Conservation (phyloP, 2,888 invertebrate genomes). For the Trypoxylon attenuatum region DNA sequence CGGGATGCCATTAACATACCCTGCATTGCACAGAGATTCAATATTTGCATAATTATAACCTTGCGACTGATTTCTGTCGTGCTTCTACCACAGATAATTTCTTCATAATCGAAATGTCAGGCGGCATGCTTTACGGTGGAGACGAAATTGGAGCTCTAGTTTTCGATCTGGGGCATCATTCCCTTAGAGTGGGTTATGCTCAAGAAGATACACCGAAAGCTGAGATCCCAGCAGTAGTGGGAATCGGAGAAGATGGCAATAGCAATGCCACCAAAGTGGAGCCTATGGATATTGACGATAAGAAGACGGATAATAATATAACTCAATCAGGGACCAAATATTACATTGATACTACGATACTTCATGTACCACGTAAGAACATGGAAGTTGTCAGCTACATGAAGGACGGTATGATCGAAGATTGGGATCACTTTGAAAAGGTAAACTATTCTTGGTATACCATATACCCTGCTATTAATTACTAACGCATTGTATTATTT, state of each 20-base stretch:
- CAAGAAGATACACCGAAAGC: slow-evolving; percentile 99
- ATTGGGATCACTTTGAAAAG: slow-evolving; percentile 99
- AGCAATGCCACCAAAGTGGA: slow-evolving; percentile 81
- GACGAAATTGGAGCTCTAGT: slow-evolving; percentile 99
- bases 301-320: slow-evolving; percentile 83
- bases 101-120: slow-evolving; percentile 45
- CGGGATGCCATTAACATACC: no score
- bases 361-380: slow-evolving; percentile 91
- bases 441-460: slow-evolving; percentile 75
- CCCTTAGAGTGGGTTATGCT: slow-evolving; percentile 93
- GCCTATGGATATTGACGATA: slow-evolving; percentile 80
- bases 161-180: slow-evolving; percentile 96
- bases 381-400: slow-evolving; percentile 95
- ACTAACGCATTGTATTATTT: no score
- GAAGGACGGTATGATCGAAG: slow-evolving; percentile 99
- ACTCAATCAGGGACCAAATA: slow-evolving; percentile 82
- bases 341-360: slow-evolving; percentile 94
- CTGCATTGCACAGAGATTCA: no score
- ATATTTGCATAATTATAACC: no score
- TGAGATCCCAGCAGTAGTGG: slow-evolving; percentile 95
- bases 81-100: slow-evolving; percentile 24
- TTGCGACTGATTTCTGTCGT: no score
- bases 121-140: slow-evolving; percentile 87
- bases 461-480: no score
- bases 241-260: slow-evolving; percentile 83